A percentile compares a stretch with the other conserved stretches of the same genome.
phyloP scores from a whole-genome alignment of 2,888 invertebrate genomes.

The Tipula vernalis region DNA sequence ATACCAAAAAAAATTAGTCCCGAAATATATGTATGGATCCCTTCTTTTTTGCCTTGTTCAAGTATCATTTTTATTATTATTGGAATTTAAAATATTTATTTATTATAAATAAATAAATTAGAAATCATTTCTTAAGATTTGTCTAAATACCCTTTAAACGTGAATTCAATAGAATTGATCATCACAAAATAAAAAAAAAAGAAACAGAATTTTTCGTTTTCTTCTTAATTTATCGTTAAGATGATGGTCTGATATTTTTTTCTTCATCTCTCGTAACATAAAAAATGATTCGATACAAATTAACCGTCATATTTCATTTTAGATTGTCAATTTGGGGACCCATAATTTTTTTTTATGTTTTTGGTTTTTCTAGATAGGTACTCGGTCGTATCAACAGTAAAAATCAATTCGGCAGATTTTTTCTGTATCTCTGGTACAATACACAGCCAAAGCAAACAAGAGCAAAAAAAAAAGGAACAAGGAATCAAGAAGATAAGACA shows the following conservation, averaged over 20 bases:
- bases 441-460: not conserved
- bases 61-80: not conserved
- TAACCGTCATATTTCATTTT: constrained; percentile 21
- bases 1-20: not conserved
- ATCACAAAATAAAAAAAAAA: not conserved
- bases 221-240: not conserved
- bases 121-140: not conserved
- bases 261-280: constrained; percentile 7
- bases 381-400: not conserved
- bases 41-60: not conserved
- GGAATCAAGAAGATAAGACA: not conserved
- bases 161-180: constrained; percentile 4
- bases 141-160: not conserved
- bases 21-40: not conserved
- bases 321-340: constrained; percentile 19
- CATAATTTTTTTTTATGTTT: not conserved
- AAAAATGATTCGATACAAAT: constrained; percentile 21
- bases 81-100: constrained; percentile 4
- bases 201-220: not conserved
- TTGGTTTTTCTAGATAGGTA: not conserved
- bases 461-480: not conserved
- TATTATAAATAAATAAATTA: not conserved
- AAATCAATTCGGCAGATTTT: constrained; percentile 11
- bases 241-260: not conserved
- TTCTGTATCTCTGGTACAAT: not conserved